Evolutionary conservation across 1,140 invertebrate genomes (phyloP).

Genomic region (Aleiodes sp.): DNA sequence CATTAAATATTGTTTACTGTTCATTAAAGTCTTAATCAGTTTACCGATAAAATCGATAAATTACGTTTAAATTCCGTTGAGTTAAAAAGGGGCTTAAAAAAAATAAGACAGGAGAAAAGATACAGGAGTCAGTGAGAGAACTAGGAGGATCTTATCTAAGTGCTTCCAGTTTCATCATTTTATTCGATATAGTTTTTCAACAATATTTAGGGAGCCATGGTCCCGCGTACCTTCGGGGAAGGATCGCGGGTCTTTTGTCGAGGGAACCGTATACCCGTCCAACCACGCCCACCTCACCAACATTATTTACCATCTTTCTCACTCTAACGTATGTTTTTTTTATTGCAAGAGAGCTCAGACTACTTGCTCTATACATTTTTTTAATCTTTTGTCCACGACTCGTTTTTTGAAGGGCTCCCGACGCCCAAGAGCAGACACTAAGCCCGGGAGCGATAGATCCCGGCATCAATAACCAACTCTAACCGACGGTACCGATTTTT

Average conservation of each 20-base stretch:
- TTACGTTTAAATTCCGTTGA: neutral
- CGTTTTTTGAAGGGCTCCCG: neutral
- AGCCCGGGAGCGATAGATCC: constrained; percentile 57
- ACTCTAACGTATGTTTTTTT: constrained; percentile 50
- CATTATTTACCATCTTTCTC: constrained; percentile 55
- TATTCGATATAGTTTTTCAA: neutral
- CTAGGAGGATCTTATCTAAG: constrained; percentile 58
- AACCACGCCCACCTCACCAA: constrained; percentile 54
- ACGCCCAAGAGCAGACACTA: constrained; percentile 30
- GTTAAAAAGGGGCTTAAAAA: neutral
- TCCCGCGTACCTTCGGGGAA: constrained; percentile 46
- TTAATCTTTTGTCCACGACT: constrained; percentile 19
- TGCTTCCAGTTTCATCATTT: constrained; percentile 53
- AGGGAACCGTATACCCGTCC: constrained; percentile 52
- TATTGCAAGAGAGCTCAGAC: constrained; percentile 16
- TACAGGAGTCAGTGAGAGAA: constrained; percentile 58
- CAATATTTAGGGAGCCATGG: constrained; percentile 23
- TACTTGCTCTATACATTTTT: constrained; percentile 1
- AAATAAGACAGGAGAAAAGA: neutral
- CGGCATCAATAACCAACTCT: constrained; percentile 36
- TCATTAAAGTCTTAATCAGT: constrained; percentile 22
- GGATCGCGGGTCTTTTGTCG: constrained; percentile 48
- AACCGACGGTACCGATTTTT: constrained; percentile 13
- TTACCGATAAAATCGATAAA: neutral
- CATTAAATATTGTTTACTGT: neutral